Evolutionary conservation across 2,113 vertebrate genomes (phyloP).

Genomic region (Xenopus borealis): DNA sequence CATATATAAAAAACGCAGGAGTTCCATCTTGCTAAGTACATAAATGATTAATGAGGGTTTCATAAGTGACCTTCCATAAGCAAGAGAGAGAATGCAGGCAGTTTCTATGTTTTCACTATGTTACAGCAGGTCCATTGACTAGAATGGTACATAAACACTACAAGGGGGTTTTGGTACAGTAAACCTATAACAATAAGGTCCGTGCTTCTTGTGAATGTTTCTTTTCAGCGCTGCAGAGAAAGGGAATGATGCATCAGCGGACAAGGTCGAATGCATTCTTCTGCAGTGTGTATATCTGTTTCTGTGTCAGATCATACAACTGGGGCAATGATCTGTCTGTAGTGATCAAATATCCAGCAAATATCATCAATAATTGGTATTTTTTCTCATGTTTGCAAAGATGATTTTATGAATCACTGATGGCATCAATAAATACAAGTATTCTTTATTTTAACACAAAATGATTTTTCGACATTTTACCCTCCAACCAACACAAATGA

Average conservation of each 20-base stretch:
- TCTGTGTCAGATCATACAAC: slow-evolving; percentile 2
- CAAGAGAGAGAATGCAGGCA: background rate
- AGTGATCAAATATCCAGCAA: background rate
- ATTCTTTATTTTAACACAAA: too few relatives aligned
- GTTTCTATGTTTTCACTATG: background rate
- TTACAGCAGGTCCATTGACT: background rate
- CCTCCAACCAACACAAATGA: too few relatives aligned
- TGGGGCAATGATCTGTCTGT: background rate
- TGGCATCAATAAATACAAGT: background rate
- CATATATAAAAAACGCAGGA: background rate
- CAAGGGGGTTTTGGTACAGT: background rate
- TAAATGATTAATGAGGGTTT: background rate
- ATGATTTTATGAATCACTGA: background rate
- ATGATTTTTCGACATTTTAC: too few relatives aligned
- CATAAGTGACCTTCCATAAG: background rate
- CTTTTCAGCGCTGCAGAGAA: slow-evolving; percentile 31
- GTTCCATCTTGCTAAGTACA: background rate
- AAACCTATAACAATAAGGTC: background rate
- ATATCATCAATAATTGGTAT: background rate
- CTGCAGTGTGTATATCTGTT: background rate
- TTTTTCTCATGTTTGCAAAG: too few relatives aligned
- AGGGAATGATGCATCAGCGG: background rate
- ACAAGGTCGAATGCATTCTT: background rate
- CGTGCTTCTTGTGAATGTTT: slow-evolving; percentile 11
- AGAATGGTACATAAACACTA: background rate